A percentile compares a stretch with the other conserved stretches of the same genome.
Conservation (phyloP, 1,140 invertebrate species). For the Dinothrombium tinctorium region DNA sequence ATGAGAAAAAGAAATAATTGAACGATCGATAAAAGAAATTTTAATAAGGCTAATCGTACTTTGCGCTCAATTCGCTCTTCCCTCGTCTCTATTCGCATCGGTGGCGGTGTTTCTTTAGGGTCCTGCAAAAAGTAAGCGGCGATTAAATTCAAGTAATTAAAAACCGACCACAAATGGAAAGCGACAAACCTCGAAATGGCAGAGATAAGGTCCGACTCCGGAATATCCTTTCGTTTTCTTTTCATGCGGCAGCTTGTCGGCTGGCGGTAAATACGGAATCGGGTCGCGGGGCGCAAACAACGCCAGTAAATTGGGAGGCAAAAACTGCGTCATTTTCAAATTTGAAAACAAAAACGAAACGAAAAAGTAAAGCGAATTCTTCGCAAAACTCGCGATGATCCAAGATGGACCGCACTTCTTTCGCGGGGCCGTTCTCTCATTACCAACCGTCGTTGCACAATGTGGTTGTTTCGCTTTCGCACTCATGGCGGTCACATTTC, state of each 20-base stretch:
- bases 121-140: slow-evolving; percentile 34
- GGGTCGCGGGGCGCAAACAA: slow-evolving; percentile 91
- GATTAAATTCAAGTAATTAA: slow-evolving; percentile 6
- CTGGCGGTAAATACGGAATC: slow-evolving; percentile 75
- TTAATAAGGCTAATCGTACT: no score
- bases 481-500: no score
- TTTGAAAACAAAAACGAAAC: not conserved
- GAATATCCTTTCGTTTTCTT: slow-evolving; percentile 73
- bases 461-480: no score
- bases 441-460: no score
- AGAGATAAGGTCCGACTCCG: slow-evolving; percentile 63
- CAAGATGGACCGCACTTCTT: no score
- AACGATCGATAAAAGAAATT: no score
- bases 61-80: slow-evolving; percentile 74
- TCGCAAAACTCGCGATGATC: no score
- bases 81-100: slow-evolving; percentile 73
- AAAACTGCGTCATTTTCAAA: slow-evolving; percentile 80
- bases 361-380: no score
- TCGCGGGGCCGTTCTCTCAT: no score
- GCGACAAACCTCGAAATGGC: slow-evolving; percentile 59
- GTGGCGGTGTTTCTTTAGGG: slow-evolving; percentile 83
- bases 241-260: slow-evolving; percentile 77
- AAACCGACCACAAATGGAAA: slow-evolving; percentile 1
- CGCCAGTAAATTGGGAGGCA: slow-evolving; percentile 89
- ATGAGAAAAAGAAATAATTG: no score